phyloP scores from a whole-genome alignment of 2,113 vertebrate species.

The Peucedramus taeniatus region DNA sequence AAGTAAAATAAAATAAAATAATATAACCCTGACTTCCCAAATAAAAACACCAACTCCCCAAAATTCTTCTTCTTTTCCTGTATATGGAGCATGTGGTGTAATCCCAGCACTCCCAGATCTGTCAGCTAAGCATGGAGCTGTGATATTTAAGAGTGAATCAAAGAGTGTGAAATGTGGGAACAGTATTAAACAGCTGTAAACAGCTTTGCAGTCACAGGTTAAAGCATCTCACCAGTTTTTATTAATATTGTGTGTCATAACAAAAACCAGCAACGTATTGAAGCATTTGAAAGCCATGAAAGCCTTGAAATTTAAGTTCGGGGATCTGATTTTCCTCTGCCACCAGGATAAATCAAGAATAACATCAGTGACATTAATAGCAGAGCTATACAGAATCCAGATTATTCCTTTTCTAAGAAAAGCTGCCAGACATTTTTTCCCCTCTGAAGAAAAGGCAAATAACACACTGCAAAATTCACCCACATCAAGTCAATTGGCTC shows the following conservation, averaged over 20 bases:
- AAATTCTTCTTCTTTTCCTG: not conserved
- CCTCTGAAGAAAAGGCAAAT: not conserved
- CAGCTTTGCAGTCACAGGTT: constrained; percentile 37
- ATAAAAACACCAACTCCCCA: not conserved
- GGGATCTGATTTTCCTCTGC: constrained; percentile 2
- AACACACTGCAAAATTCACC: not conserved
- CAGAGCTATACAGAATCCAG: not conserved
- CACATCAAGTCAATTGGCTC: not conserved
- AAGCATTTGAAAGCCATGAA: not conserved
- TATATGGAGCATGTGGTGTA: not conserved
- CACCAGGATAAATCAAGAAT: not conserved
- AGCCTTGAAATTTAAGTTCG: constrained; percentile 4
- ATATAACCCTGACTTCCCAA: not conserved
- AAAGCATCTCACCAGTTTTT: constrained; percentile 36
- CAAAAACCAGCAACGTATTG: not conserved
- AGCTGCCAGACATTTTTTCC: not conserved
- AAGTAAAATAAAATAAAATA: not conserved
- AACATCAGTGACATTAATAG: not conserved
- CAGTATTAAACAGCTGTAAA: constrained; percentile 11
- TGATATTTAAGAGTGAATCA: not conserved
- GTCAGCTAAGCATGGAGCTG: not conserved
- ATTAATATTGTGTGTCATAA: constrained; percentile 20
- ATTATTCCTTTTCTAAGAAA: not conserved
- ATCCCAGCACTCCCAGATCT: not conserved
- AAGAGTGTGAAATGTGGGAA: constrained; percentile 5